A percentile compares a stretch with the other conserved stretches of the same genome.
Evolutionary conservation across 37 sponge, comb jelly and placozoan species (phyloP).

Genomic region (Bolinopsis microptera): DNA sequence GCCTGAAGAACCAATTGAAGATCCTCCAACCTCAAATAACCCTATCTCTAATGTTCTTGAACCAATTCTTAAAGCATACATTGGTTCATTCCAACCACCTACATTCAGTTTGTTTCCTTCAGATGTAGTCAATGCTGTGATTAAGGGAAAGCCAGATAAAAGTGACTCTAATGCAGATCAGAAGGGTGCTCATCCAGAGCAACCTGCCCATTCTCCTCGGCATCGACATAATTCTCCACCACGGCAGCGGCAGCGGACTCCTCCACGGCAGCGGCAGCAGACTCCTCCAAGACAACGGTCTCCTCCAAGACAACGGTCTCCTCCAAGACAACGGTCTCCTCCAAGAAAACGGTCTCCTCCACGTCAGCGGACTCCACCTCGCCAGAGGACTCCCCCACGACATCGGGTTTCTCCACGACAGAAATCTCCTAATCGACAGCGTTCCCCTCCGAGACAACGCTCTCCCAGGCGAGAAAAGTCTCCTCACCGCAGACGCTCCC

Average conservation of each 20-base stretch:
- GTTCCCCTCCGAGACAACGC: neutral
- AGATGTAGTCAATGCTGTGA: conserved; percentile 10
- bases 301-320: neutral
- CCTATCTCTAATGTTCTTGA: neutral
- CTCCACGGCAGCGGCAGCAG: neutral
- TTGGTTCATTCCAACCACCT: neutral
- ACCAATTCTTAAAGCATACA: neutral
- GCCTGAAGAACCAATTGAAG: neutral
- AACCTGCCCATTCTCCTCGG: neutral
- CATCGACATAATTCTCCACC: neutral
- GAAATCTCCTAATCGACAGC: neutral
- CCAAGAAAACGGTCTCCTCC: neutral
- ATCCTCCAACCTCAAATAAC: neutral
- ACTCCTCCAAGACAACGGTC: neutral
- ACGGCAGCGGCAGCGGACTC: neutral
- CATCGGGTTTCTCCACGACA: neutral
- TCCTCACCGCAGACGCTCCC: neutral
- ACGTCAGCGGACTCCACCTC: neutral
- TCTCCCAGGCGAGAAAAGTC: neutral
- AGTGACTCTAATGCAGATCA: neutral
- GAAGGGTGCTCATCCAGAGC: neutral
- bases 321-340: neutral
- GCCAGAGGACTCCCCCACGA: neutral
- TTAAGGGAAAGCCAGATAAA: neutral
- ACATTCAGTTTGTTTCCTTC: conserved; percentile 5